These are phyloP conservation scores for Mnemiopsis leidyi DNA, from an alignment of 37 sponge, comb jelly and placozoan species.

Conservation along the genomic window DNA sequence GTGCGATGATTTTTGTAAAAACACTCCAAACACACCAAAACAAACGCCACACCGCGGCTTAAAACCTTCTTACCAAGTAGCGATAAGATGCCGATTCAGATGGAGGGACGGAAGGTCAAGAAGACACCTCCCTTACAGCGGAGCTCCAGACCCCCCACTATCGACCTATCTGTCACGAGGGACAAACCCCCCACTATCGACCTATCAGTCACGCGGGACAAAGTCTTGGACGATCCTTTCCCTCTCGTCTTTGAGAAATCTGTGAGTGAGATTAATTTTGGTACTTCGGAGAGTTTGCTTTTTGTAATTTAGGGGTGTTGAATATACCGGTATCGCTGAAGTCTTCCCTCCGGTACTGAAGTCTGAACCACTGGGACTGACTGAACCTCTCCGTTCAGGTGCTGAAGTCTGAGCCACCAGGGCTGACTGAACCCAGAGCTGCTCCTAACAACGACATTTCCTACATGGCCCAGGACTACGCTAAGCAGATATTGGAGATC, in stretches of 20 bases:
- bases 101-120: neutral
- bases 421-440: neutral
- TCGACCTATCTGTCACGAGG: neutral
- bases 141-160: neutral
- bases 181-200: neutral
- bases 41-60: too few species aligned
- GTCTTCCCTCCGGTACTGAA: neutral
- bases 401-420: neutral
- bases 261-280: too few species aligned
- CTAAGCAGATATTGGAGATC: conserved; percentile 1
- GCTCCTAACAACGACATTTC: neutral
- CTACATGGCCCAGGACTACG: conserved; percentile 46
- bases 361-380: neutral
- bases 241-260: conserved; percentile 24
- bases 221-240: neutral
- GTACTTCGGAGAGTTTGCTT: too few species aligned
- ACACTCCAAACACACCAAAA: too few species aligned
- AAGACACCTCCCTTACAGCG: neutral
- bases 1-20: too few species aligned
- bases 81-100: neutral
- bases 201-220: neutral
- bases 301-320: too few species aligned
- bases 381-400: neutral
- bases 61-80: too few species aligned
- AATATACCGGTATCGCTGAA: too few species aligned